Evolutionary conservation across 30 jellyfish, hydroid and myxozoan genomes (phyloP), one percentile per base, ranked within the genome.

Genomic region (Aurelia coerulea): DNA sequence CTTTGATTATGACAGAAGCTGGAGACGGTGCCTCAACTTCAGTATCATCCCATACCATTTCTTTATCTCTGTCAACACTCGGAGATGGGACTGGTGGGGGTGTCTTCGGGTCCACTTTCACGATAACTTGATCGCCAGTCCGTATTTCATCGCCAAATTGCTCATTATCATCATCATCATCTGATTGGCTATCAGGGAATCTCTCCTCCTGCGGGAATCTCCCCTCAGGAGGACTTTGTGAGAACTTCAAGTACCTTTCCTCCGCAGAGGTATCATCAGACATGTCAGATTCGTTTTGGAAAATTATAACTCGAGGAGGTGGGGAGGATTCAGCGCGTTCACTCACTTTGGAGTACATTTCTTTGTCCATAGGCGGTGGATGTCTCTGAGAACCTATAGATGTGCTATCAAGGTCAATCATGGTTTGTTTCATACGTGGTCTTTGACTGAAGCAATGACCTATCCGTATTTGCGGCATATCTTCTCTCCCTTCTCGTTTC

Each of bases 361-460:
- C 88, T 65, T 84, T 74, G 29, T 33, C 34, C 65, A 83, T 62
- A 12, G 76, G 2, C 37, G 88, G 82, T 7, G 93, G 93, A 11
- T 60, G 66, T 35, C 92, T 72, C 49, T 64, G 82, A 17, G 75
- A 51, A 63, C 60, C 41, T 58, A 84, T 67, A 31, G 93, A 73
- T 6, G 93, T 84, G 39, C 93, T 84, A 50, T 74, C 93, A 10
- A 84, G 78, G 76, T 84, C 93, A 10, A 84, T 84, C 93, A 84
- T 84, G 1, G 66, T 65, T 42, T 84, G 88, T 66, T 84, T 53
- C 82, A 49, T 6, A 4, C 62, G 87, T 12, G 76, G 74, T 51
- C 88, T 62, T 72, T 83, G 92, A 33, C 93, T 84, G 74, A 34
- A 84, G 70, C 93, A 84, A 64, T 50, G 93, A 0, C 88, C 93